phyloP scores from a whole-genome alignment of 2,797 vertebrate genomes.

The Crotalus adamanteus region DNA sequence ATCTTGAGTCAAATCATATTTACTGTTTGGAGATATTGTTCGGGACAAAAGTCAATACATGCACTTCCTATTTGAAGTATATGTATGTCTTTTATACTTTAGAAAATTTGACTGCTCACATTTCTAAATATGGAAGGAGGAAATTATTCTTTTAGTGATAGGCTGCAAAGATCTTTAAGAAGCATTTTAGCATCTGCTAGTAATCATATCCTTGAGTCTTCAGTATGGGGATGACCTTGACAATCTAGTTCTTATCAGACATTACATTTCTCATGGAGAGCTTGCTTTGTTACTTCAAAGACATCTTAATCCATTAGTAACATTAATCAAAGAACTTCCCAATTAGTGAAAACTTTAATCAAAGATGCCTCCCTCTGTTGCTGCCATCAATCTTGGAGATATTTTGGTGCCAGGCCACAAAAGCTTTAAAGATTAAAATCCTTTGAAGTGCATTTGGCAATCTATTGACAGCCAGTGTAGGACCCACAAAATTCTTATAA shows the following conservation, averaged over 20 bases:
- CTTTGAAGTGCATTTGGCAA: not conserved
- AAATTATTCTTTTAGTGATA: not conserved
- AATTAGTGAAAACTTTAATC: not conserved
- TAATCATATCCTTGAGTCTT: not conserved
- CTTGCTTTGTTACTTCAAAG: not conserved
- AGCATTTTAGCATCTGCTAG: not conserved
- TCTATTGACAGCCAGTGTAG: not conserved
- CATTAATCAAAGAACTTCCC: not conserved
- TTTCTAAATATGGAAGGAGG: not conserved
- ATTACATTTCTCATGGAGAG: not conserved
- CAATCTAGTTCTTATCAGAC: not conserved
- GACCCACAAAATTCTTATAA: not conserved
- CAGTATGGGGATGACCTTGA: not conserved
- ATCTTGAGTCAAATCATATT: not conserved
- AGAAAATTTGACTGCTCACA: not conserved
- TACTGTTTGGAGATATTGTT: not conserved
- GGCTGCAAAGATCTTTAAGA: no score
- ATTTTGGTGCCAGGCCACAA: not conserved
- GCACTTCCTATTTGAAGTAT: not conserved
- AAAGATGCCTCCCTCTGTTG: not conserved
- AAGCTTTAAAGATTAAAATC: not conserved
- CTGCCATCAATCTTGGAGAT: not conserved
- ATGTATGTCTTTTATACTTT: not conserved
- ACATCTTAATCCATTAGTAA: not conserved
- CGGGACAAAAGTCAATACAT: not conserved